These are phyloP conservation scores for Drosophila peninsularis DNA, from an alignment of 2,888 invertebrate genomes.

Conservation along the genomic window DNA sequence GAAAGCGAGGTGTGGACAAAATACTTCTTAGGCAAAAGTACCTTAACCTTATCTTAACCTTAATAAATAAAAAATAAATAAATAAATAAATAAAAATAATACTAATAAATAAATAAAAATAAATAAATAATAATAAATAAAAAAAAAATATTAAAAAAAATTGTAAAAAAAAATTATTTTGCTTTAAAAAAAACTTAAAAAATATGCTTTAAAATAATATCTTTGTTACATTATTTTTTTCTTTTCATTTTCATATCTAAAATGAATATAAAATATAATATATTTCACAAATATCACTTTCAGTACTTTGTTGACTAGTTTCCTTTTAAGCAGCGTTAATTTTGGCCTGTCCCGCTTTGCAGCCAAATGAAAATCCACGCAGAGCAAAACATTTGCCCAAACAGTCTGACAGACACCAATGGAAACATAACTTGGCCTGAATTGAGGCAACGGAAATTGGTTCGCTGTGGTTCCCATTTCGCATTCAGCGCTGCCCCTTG, in stretches of 20 bases:
- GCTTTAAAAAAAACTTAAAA: no score
- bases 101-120: no score
- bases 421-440: slow-evolving; percentile 45
- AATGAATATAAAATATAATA: neutral
- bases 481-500: neutral
- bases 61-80: no score
- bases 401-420: slow-evolving; percentile 27
- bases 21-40: no score
- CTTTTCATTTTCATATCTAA: neutral
- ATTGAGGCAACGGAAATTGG: slow-evolving; percentile 52
- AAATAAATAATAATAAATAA: no score
- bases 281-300: neutral
- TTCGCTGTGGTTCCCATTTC: slow-evolving; percentile 35
- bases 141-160: no score
- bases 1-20: no score
- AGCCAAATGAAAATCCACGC: slow-evolving; percentile 19
- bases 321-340: slow-evolving; percentile 11
- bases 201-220: no score
- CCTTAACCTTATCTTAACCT: no score
- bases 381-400: slow-evolving; percentile 15
- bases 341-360: neutral
- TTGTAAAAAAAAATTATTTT: no score
- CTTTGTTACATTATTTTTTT: no score
- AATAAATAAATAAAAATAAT: no score
- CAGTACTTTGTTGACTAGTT: neutral